These are phyloP conservation scores for Eospalax fontanierii DNA, from an alignment of 2,797 vertebrate species.

Conservation along the genomic window DNA sequence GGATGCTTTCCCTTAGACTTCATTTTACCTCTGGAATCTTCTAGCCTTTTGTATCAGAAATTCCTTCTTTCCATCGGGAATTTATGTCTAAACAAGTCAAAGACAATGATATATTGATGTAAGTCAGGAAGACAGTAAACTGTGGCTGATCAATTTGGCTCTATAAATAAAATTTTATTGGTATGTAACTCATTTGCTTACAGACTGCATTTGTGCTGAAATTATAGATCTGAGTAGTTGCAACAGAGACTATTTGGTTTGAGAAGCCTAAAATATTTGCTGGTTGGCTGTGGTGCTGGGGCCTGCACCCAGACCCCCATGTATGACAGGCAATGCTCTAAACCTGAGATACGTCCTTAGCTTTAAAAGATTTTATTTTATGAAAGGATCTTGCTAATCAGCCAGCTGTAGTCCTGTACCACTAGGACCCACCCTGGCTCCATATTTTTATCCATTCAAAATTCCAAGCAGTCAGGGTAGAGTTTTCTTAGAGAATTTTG, in stretches of 20 bases:
- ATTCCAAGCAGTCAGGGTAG: background rate
- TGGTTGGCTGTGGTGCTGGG: background rate
- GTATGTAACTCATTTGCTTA: background rate
- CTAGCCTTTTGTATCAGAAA: conserved; percentile 23
- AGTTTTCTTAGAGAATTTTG: conserved; percentile 21
- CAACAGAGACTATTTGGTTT: background rate
- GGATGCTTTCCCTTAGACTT: background rate
- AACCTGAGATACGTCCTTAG: background rate
- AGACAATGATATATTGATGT: background rate
- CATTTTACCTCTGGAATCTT: conserved; percentile 8
- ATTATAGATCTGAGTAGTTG: background rate
- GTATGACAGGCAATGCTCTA: background rate
- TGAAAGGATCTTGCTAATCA: background rate
- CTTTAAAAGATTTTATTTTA: background rate
- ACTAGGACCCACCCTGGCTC: background rate
- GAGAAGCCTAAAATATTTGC: background rate
- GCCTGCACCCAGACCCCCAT: no score
- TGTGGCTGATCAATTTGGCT: background rate
- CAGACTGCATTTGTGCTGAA: background rate
- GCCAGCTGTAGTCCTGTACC: background rate
- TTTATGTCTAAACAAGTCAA: conserved; percentile 44
- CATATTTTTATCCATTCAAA: conserved; percentile 12
- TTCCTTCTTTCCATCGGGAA: background rate
- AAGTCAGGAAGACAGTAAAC: conserved; percentile 6
- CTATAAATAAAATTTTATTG: background rate